These are phyloP conservation scores for Carlito syrichta DNA, from an alignment of 2,113 vertebrate species.

Conservation along the genomic window DNA sequence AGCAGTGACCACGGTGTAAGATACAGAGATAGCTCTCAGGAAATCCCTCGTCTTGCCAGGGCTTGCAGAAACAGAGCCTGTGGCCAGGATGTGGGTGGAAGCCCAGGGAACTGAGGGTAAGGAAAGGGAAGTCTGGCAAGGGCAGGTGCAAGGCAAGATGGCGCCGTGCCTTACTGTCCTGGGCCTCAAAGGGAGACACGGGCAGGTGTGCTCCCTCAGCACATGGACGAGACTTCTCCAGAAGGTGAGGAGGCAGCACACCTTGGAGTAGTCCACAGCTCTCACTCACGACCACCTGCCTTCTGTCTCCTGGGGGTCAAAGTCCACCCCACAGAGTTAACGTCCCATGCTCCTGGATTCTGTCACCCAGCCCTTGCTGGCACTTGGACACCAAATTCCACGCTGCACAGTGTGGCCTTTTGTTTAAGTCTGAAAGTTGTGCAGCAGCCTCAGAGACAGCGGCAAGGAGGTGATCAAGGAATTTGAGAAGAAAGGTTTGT, in stretches of 20 bases:
- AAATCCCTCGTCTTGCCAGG: not conserved
- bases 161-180: not conserved
- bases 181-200: not conserved
- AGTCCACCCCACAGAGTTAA: not conserved
- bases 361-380: not conserved
- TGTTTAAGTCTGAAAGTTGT: not conserved
- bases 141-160: not conserved
- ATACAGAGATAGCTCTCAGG: not conserved
- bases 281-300: not conserved
- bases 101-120: not conserved
- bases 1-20: not conserved
- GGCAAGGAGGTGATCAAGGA: not conserved
- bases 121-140: not conserved
- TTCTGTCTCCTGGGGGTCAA: not conserved
- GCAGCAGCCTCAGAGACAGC: not conserved
- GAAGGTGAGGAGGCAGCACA: not conserved
- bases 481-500: not conserved
- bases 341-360: not conserved
- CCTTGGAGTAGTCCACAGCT: not conserved
- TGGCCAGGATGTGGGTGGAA: not conserved
- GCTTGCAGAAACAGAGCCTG: not conserved
- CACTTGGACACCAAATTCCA: not conserved
- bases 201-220: too few relatives aligned
- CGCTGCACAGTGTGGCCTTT: not conserved
- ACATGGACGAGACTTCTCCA: accelerated